Conservation (phyloP, 2,113 vertebrate genomes). For the Malurus melanocephalus region DNA sequence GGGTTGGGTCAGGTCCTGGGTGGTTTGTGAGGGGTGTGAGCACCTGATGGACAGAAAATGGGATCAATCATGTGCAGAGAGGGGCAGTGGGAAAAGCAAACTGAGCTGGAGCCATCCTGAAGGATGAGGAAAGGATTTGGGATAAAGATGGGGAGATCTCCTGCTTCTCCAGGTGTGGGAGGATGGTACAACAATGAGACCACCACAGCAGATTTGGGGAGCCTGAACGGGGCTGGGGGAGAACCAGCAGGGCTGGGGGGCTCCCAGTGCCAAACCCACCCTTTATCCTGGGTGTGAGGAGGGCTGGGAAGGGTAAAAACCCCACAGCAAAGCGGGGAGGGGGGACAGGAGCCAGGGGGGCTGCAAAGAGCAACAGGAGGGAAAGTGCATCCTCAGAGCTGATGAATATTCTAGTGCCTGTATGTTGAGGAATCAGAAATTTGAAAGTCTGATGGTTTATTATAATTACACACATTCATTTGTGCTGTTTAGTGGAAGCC, state of each 20-base stretch:
- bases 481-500: constrained; percentile 82
- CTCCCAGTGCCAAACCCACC: fast-evolving
- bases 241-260: background rate
- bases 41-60: fast-evolving
- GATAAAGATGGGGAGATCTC: background rate
- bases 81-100: background rate
- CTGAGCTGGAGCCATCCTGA: fast-evolving
- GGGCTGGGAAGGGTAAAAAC: background rate
- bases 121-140: background rate
- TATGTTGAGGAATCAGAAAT: constrained; percentile 76
- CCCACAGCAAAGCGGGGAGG: background rate
- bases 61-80: fast-evolving
- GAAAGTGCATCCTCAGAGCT: constrained; percentile 61
- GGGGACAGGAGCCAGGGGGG: background rate
- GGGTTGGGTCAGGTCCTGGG: background rate
- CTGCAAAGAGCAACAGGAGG: constrained; percentile 44
- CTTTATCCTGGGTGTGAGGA: background rate
- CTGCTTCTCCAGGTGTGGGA: background rate
- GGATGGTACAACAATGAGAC: background rate
- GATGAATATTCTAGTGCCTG: constrained; percentile 87
- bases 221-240: background rate
- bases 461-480: constrained; percentile 88
- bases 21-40: background rate
- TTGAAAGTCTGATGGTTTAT: constrained; percentile 83
- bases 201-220: background rate